These are phyloP conservation scores for Ophiothrix spiculata DNA, from an alignment of 35 echinoderm and acorn worm species.

Conservation along the genomic window DNA sequence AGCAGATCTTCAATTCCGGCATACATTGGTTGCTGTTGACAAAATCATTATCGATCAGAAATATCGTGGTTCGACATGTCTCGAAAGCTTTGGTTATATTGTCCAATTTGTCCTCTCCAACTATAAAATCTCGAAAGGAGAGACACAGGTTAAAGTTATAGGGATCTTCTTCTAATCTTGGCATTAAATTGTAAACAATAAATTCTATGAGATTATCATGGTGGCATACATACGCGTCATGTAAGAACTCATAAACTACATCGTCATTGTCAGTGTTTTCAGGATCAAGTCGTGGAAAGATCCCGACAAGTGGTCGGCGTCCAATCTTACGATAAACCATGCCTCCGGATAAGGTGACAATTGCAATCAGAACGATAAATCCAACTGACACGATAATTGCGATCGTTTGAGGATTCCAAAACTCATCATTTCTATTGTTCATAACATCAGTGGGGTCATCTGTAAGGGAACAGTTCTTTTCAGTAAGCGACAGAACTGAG, in stretches of 20 bases:
- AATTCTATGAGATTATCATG: slow-evolving; percentile 1
- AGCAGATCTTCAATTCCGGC: slow-evolving; percentile 29
- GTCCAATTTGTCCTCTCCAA: slow-evolving; percentile 12
- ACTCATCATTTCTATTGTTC: too few relatives aligned
- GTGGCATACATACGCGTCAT: slow-evolving; percentile 34
- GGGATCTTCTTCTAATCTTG: slow-evolving; percentile 16
- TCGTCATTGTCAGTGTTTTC: neutral
- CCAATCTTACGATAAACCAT: too few relatives aligned
- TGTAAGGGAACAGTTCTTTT: neutral
- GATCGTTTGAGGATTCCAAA: neutral
- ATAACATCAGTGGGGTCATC: neutral
- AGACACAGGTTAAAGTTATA: slow-evolving; percentile 26
- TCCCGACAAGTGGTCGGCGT: neutral
- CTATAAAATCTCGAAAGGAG: slow-evolving; percentile 25
- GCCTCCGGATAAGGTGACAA: too few relatives aligned
- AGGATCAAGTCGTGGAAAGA: neutral
- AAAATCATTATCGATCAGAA: slow-evolving; percentile 27
- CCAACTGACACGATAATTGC: neutral
- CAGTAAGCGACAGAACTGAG: neutral
- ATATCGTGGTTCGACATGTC: neutral
- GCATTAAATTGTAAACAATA: slow-evolving; percentile 8
- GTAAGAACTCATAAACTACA: neutral
- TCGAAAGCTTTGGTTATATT: slow-evolving; percentile 25
- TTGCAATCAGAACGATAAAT: too few relatives aligned
- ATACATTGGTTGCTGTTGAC: slow-evolving; percentile 26